Evolutionary conservation across 2,888 invertebrate genomes (phyloP).

Genomic region (Idaea dimidiata): DNA sequence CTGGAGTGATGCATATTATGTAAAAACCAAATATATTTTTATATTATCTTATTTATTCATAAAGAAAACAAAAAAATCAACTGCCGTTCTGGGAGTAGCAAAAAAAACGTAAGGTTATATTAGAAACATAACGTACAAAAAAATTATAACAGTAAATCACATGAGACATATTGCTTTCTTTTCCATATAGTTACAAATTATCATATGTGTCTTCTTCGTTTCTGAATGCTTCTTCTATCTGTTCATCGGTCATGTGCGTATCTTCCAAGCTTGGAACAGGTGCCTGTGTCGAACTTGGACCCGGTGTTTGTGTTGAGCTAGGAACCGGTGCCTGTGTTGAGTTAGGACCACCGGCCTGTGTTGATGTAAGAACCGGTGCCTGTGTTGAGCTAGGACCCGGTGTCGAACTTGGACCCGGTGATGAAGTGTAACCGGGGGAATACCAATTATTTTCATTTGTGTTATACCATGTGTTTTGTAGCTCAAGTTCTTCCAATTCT

Average conservation of each 20-base stretch:
- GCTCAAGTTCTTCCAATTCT: slow-evolving; percentile 20
- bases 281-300: slow-evolving; percentile 22
- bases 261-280: slow-evolving; percentile 17
- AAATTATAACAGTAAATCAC: slow-evolving; percentile 23
- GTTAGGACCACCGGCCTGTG: slow-evolving; percentile 18
- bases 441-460: slow-evolving; percentile 22
- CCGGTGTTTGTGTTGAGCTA: slow-evolving; percentile 20
- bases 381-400: slow-evolving; percentile 19
- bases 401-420: slow-evolving; percentile 21
- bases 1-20: slow-evolving; percentile 21
- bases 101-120: slow-evolving; percentile 14
- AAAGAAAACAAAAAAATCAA: slow-evolving; percentile 18
- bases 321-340: slow-evolving; percentile 19
- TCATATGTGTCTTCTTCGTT: slow-evolving; percentile 21
- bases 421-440: slow-evolving; percentile 23
- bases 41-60: slow-evolving; percentile 18
- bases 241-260: slow-evolving; percentile 19
- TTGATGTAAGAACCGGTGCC: slow-evolving; percentile 18
- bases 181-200: slow-evolving; percentile 21
- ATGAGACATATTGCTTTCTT: slow-evolving; percentile 19
- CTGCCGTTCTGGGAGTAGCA: slow-evolving; percentile 20
- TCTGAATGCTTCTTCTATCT: slow-evolving; percentile 20
- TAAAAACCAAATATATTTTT: slow-evolving; percentile 21
- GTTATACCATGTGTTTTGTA: slow-evolving; percentile 22
- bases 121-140: slow-evolving; percentile 16